phyloP scores from a whole-genome alignment of 2,113 vertebrate species.

The Paramormyrops kingsleyae region DNA sequence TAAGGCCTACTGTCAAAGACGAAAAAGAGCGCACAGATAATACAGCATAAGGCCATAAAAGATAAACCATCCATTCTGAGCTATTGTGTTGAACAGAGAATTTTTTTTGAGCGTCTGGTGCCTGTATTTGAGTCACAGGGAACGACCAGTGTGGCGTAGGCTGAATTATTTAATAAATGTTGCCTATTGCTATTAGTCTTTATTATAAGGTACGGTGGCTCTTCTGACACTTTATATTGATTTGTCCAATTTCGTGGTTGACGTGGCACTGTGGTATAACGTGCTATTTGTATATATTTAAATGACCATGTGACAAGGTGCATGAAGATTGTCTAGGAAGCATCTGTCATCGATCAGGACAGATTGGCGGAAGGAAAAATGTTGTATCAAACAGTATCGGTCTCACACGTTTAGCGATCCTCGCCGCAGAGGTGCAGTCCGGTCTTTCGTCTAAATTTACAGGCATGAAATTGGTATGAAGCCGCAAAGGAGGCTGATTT shows the following conservation, averaged over 20 bases:
- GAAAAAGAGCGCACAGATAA: neutral
- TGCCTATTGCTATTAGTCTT: neutral
- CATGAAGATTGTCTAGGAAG: slow-evolving; percentile 38
- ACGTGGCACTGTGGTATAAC: slow-evolving; percentile 25
- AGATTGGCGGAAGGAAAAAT: slow-evolving; percentile 38
- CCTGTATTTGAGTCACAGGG: neutral
- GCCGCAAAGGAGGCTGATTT: slow-evolving; percentile 37
- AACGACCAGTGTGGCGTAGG: neutral
- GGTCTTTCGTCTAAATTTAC: slow-evolving; percentile 44
- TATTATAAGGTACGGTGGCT: neutral
- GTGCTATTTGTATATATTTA: slow-evolving; percentile 24
- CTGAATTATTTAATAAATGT: neutral
- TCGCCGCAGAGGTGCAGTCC: slow-evolving; percentile 38
- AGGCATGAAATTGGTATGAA: slow-evolving; percentile 49
- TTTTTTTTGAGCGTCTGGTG: neutral
- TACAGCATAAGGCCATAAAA: neutral
- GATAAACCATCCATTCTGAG: neutral
- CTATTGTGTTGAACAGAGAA: neutral
- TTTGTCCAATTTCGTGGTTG: slow-evolving; percentile 1
- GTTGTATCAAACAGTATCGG: slow-evolving; percentile 50
- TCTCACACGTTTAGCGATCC: slow-evolving; percentile 43
- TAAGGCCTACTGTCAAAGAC: neutral
- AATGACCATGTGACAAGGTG: slow-evolving; percentile 34
- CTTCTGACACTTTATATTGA: neutral
- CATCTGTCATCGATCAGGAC: slow-evolving; percentile 47